Evolutionary conservation across 2,113 vertebrate species (phyloP).

Genomic region (Protomyctophum bolini): DNA sequence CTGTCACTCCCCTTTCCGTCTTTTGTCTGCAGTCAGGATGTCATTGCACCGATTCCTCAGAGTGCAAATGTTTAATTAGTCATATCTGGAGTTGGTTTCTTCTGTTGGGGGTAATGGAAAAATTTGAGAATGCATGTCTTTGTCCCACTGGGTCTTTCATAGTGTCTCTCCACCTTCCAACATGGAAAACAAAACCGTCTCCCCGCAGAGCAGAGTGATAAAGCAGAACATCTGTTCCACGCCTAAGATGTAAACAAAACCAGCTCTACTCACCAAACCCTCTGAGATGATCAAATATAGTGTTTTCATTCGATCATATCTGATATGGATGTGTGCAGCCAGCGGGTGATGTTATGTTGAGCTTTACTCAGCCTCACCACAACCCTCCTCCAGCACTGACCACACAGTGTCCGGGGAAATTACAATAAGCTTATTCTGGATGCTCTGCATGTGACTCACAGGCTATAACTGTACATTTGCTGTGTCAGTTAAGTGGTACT

Average conservation of each 20-base stretch:
- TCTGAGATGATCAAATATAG: slow-evolving; percentile 41
- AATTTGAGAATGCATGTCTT: slow-evolving; percentile 31
- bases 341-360: too few species aligned
- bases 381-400: background rate
- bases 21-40: slow-evolving; percentile 43
- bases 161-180: slow-evolving; percentile 53
- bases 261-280: slow-evolving; percentile 32
- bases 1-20: slow-evolving; percentile 31
- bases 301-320: slow-evolving; percentile 7
- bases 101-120: slow-evolving; percentile 52
- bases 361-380: background rate
- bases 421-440: background rate
- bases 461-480: background rate
- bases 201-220: slow-evolving; percentile 25
- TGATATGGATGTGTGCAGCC: background rate
- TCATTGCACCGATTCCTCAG: slow-evolving; percentile 42
- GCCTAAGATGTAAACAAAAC: slow-evolving; percentile 39
- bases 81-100: slow-evolving; percentile 38
- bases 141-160: slow-evolving; percentile 29
- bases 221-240: slow-evolving; percentile 57
- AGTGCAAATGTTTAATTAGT: slow-evolving; percentile 59
- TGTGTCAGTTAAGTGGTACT: background rate
- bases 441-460: background rate
- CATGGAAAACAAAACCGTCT: slow-evolving; percentile 52
- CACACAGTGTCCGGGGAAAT: background rate